Evolutionary conservation across 2,888 invertebrate species (phyloP), one percentile per base, ranked within the genome.

Genomic region (Ctenicera cuprea): DNA sequence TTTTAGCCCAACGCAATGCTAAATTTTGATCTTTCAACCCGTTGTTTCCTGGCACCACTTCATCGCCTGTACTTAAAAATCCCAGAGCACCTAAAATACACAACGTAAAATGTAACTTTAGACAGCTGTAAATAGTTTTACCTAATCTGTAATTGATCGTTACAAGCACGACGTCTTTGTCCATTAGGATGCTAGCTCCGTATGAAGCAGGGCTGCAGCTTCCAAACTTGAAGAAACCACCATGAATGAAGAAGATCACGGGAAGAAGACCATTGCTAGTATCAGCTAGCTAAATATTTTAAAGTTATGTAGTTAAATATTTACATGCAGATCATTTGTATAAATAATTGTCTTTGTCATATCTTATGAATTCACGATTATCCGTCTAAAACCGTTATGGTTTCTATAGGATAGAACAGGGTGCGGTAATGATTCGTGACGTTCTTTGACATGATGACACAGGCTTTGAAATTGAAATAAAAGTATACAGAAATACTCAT

Each of bases 211-310:
- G 91, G 59, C 91, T 91, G 0, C 92, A 92, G 0, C 92, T 90
- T 0, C 94, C 94, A 72, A 93, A 92, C 83, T 94, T 89, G 92
- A 92, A 94, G 3, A 94, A 94, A 1, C 94, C 94, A 0, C 92
- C 92, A 71, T 93, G 93, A 74, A 92, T 88, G 87, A 93, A 94
- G n/a, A 94, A 88, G 94, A 94, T 93, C 0, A 94, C 94, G 0
- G 94, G 93, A 3, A 59, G 37, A 38, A 41, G 38, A 3, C 9
- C 0, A 5, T 11, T 37, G n/a, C 18, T 37, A 14, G 9, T 1
- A n/a, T 2, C 9, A 16, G 22, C 9, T 11, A 57, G 3, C 57
- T 57, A 57, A 37, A 57, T n/a, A 57, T 33, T 1, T 33, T 1
- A n/a, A 45, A 45, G 1, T 8, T 38, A 26, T 26, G 5, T 26